Base-by-base conservation (phyloP, 1,140 invertebrate genomes). In the Laupala kohalensis region DNA sequence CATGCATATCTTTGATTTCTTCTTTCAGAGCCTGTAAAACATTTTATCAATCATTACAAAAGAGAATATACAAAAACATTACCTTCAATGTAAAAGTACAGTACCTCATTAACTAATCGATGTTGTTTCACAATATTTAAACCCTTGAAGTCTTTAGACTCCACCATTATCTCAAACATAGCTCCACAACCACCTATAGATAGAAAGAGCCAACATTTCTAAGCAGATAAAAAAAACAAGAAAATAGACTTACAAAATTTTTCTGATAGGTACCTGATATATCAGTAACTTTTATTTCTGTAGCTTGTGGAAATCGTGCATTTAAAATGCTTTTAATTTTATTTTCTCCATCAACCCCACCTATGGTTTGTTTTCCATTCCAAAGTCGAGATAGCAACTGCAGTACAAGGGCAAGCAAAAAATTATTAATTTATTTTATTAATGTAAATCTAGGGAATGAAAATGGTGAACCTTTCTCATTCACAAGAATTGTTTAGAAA, bases 1-100 rank as follows among this genome's bases (percentile, higher is more conserved):
- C 92, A 81, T 95, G 92, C 90, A 94, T 93, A 73, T 88, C 85
- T 79, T 90, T 90, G 68, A 94, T 94, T 81, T 93, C 88, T 75
- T 86, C 84, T 78, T 90, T 90, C 9, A 95, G 82, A 3, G 86
- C 86, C 86, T 89, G 77, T 26, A 83, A 83, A 66, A 74, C 23
- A 25, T 27, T 64, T 12, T 19, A 23, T 64, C 24, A 65, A 64
- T 65, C 62, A 66, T 71, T 66, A 71, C 6, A 3, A 6, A 71
- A n/a, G 27, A 27, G 25, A 53, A 9, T 53, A 66, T 13, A 6
- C 9, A 66, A 66, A 66, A 66, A 66, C 23, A 66, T 6, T 12
- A 66, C 6, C 25, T 25, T 6, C 6, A 69, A 26, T 1, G 9
- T 15, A 53, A 37, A 23, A 69, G 2, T 24, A 13, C 37, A 69